These are phyloP conservation scores for Onychomys arenicola DNA, from an alignment of 2,797 vertebrate species.

Conservation along the genomic window DNA sequence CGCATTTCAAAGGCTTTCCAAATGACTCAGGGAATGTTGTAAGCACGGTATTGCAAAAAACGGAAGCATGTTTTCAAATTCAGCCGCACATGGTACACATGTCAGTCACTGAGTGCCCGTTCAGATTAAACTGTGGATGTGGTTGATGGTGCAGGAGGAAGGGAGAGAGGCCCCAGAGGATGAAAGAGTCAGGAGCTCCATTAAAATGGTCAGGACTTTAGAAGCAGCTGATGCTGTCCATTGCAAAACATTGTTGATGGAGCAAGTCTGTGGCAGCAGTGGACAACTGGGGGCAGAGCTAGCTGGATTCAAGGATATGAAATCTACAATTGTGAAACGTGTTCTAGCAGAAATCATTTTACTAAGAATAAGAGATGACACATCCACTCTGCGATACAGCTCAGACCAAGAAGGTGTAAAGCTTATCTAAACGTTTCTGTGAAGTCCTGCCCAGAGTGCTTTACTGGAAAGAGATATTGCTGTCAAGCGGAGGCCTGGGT, in stretches of 20 bases:
- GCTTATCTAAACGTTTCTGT: conserved; percentile 70
- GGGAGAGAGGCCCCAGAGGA: not conserved
- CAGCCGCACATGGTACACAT: not conserved
- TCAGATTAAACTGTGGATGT: not conserved
- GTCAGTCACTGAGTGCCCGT: not conserved
- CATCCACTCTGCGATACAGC: not conserved
- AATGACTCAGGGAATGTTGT: conserved; percentile 61
- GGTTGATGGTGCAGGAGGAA: conserved; percentile 2
- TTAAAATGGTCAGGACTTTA: not conserved
- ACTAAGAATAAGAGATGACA: conserved; percentile 63
- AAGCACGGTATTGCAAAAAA: conserved; percentile 44
- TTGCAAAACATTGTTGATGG: conserved; percentile 45
- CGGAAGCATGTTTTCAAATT: conserved; percentile 6
- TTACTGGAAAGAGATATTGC: not conserved
- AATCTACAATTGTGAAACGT: conserved; percentile 70
- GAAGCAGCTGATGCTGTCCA: conserved; percentile 23
- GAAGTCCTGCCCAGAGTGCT: not conserved
- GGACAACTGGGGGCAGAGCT: not conserved
- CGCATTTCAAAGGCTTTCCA: conserved; percentile 63
- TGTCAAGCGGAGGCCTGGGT: not conserved
- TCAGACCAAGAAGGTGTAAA: conserved; percentile 19
- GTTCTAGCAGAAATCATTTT: conserved; percentile 65
- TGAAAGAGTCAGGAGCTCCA: not conserved
- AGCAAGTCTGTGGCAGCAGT: conserved; percentile 49
- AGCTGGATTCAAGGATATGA: conserved; percentile 20